phyloP scores from a whole-genome alignment of 2,113 vertebrate species.

The Platysternon megacephalum region DNA sequence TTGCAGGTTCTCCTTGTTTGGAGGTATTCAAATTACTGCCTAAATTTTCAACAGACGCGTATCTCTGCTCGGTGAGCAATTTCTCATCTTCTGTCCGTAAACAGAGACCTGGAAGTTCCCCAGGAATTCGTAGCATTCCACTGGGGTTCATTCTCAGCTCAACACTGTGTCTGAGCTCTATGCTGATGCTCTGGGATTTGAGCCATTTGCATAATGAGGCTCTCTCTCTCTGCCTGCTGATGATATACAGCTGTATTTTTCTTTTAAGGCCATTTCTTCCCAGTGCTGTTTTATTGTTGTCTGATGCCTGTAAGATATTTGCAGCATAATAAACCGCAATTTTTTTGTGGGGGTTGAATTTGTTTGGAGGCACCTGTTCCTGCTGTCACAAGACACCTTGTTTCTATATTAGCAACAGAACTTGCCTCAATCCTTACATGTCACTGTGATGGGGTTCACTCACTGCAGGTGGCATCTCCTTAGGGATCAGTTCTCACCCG shows the following conservation, averaged over 20 bases:
- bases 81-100: conserved; percentile 24
- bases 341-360: conserved; percentile 22
- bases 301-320: conserved; percentile 43
- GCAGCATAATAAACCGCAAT: conserved; percentile 38
- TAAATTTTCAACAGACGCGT: conserved; percentile 13
- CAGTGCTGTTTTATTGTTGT: neutral
- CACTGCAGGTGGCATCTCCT: neutral
- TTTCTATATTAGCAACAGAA: conserved; percentile 27
- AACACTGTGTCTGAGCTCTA: neutral
- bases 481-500: neutral
- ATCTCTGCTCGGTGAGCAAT: neutral
- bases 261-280: neutral
- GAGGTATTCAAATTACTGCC: neutral
- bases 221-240: conserved; percentile 30
- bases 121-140: conserved; percentile 9
- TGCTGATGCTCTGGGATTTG: neutral
- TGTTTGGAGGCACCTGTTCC: conserved; percentile 54
- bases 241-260: conserved; percentile 2
- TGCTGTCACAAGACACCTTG: conserved; percentile 18
- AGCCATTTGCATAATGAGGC: neutral
- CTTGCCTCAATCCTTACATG: neutral
- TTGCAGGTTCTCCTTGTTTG: neutral
- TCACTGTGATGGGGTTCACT: neutral
- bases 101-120: neutral
- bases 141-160: conserved; percentile 8